phyloP scores from a whole-genome alignment of 64 coral and sea anemone species.

The Montipora capricornis region DNA sequence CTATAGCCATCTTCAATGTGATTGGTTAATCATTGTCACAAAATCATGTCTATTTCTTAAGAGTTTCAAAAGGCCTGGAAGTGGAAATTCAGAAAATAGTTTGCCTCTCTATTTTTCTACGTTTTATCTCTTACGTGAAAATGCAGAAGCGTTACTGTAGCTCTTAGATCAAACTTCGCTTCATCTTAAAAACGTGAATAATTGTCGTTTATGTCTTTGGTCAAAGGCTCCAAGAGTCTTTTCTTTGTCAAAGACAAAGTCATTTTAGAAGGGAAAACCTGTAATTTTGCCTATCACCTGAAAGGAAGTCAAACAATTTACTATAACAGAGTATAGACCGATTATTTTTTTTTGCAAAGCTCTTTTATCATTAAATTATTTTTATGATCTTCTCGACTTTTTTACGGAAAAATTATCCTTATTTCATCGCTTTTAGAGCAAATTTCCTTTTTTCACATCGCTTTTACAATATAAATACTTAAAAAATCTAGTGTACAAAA shows the following conservation, averaged over 20 bases:
- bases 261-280: background rate
- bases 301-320: background rate
- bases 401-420: background rate
- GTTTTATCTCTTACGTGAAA: too few relatives aligned
- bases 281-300: too few relatives aligned
- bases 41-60: too few relatives aligned
- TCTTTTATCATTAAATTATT: constrained; percentile 23
- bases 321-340: background rate
- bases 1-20: too few relatives aligned
- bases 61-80: too few relatives aligned
- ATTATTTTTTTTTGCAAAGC: constrained; percentile 11
- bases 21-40: too few relatives aligned
- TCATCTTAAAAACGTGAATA: too few relatives aligned
- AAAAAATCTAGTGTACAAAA: background rate
- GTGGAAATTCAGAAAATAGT: too few relatives aligned
- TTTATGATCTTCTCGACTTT: background rate
- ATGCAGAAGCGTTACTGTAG: too few relatives aligned
- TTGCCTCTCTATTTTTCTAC: too few relatives aligned
- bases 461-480: constrained; percentile 19
- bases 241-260: background rate
- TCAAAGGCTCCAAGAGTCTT: background rate
- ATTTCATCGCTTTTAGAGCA: background rate
- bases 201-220: too few relatives aligned
- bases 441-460: background rate
- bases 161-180: too few relatives aligned